phyloP scores from a whole-genome alignment of 2,888 invertebrate genomes.

The Thelaira solivaga region DNA sequence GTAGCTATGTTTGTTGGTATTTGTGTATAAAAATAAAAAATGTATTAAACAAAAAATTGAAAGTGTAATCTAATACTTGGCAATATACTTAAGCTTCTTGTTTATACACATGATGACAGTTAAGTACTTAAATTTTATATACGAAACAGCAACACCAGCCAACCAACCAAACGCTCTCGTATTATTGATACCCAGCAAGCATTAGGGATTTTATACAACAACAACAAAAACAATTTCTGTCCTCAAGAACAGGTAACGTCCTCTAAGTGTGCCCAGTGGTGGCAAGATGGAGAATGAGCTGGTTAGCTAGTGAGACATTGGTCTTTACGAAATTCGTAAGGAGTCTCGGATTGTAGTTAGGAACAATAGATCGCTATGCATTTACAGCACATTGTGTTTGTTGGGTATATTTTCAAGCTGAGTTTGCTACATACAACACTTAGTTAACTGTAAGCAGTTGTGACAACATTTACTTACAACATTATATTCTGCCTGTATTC shows the following conservation, averaged over 20 bases:
- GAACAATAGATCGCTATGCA: too few relatives aligned
- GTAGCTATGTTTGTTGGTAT: background rate
- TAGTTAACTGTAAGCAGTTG: background rate
- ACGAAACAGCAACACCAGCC: slow-evolving; percentile 19
- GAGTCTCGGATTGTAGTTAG: too few relatives aligned
- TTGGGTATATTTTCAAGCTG: too few relatives aligned
- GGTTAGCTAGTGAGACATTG: too few relatives aligned
- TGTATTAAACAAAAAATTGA: slow-evolving; percentile 32
- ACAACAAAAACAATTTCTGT: background rate
- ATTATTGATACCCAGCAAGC: too few relatives aligned
- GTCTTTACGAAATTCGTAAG: too few relatives aligned
- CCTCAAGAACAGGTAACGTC: too few relatives aligned
- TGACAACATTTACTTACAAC: slow-evolving; percentile 26
- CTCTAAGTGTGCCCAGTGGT: too few relatives aligned
- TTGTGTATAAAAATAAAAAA: slow-evolving; percentile 15
- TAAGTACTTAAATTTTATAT: slow-evolving; percentile 61
- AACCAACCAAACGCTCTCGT: background rate
- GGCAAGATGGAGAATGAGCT: too few relatives aligned
- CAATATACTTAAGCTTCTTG: slow-evolving; percentile 61
- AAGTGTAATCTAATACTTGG: slow-evolving; percentile 64
- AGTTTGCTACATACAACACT: background rate
- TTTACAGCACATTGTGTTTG: too few relatives aligned
- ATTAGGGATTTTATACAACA: too few relatives aligned
- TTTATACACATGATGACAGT: slow-evolving; percentile 62
- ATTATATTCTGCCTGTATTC: slow-evolving; percentile 45